Conservation (phyloP, 2,113 vertebrate species). For the Elachura formosa region DNA sequence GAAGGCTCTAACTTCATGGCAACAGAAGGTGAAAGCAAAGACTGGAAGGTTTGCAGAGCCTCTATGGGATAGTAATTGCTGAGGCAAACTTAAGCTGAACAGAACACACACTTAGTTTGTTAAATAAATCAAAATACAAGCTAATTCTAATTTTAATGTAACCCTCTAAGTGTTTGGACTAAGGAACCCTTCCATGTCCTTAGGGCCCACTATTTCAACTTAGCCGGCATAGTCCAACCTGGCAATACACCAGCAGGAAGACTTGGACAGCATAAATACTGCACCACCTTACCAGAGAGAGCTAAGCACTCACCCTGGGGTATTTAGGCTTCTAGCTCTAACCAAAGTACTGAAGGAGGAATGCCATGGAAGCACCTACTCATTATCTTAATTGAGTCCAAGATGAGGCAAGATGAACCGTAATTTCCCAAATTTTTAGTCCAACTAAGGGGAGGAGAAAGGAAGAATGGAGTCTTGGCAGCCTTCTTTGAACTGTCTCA, state of each 20-base stretch:
- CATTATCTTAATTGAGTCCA: neutral
- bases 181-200: neutral
- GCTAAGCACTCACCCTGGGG: neutral
- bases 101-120: conserved; percentile 12
- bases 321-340: neutral
- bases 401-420: neutral
- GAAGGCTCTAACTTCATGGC: no score
- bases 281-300: neutral
- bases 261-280: neutral
- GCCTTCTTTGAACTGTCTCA: neutral
- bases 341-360: neutral
- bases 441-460: neutral
- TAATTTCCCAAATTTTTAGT: neutral
- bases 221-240: neutral
- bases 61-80: conserved; percentile 29
- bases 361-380: neutral
- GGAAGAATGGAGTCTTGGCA: neutral
- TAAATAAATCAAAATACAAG: conserved; percentile 46
- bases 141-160: conserved; percentile 15
- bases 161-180: neutral
- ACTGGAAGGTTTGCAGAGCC: conserved; percentile 13
- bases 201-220: neutral
- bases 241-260: neutral
- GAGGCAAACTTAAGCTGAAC: conserved; percentile 37
- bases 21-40: neutral